These are phyloP conservation scores for Microcaecilia unicolor DNA, from an alignment of 2,797 vertebrate genomes.

Conservation along the genomic window DNA sequence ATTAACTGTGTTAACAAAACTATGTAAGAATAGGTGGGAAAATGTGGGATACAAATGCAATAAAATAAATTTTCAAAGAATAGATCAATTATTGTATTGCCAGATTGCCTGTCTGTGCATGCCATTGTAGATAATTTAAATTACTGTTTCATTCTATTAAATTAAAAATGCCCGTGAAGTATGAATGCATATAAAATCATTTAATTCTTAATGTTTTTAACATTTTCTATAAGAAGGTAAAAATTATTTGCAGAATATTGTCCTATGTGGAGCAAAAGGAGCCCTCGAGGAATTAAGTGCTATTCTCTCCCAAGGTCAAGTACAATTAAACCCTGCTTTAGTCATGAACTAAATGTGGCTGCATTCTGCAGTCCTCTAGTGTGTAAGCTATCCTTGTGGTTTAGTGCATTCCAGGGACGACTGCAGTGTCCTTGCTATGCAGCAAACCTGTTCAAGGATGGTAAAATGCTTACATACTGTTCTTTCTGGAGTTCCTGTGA, in stretches of 20 bases:
- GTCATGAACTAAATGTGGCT: constrained; percentile 40
- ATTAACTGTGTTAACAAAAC: too few relatives aligned
- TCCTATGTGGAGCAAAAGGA: constrained; percentile 15
- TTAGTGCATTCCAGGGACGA: constrained; percentile 35
- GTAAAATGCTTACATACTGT: constrained; percentile 39
- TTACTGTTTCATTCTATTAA: too few relatives aligned
- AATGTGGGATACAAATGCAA: too few relatives aligned
- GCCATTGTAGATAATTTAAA: too few relatives aligned
- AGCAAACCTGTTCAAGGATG: constrained; percentile 3
- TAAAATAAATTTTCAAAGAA: too few relatives aligned
- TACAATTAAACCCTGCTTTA: constrained; percentile 23
- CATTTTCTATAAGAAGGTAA: too few relatives aligned
- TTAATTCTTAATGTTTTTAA: too few relatives aligned
- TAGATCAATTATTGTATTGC: not conserved
- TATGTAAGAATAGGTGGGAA: too few relatives aligned
- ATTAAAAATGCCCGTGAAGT: too few relatives aligned
- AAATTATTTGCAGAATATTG: too few relatives aligned
- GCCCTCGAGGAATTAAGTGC: constrained; percentile 11
- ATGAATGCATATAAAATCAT: too few relatives aligned
- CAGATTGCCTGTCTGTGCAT: too few relatives aligned
- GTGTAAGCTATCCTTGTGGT: constrained; percentile 6
- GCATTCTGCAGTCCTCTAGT: constrained; percentile 12
- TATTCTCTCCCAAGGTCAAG: constrained; percentile 24
- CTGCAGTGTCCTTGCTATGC: constrained; percentile 27
- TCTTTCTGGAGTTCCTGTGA: constrained; percentile 3